A percentile compares a stretch with the other conserved stretches of the same genome.
These are phyloP conservation scores for Stenotaenia linearis DNA, from an alignment of 2,888 invertebrate species.

Conservation along the genomic window DNA sequence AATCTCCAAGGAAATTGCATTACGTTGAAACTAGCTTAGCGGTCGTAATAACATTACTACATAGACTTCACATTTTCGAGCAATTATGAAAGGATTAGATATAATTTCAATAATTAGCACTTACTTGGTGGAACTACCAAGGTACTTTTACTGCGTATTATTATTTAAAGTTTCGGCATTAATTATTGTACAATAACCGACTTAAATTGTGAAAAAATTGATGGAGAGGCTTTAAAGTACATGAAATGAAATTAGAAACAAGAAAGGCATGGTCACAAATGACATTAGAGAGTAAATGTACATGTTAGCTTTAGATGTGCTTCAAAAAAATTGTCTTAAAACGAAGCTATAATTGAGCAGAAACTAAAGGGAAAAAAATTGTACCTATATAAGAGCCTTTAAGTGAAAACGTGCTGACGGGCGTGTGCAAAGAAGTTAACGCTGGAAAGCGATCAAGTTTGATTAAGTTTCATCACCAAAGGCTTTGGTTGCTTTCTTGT, in stretches of 20 bases:
- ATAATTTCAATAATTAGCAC: not conserved
- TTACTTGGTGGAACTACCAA: not conserved
- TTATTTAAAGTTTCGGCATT: not conserved
- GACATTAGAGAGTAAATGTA: not conserved
- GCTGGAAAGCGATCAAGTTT: not conserved
- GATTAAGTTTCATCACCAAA: conserved; percentile 12
- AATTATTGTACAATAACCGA: not conserved
- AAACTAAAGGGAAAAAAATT: not conserved
- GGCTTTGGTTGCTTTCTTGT: not conserved
- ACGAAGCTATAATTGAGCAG: not conserved
- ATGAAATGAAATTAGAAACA: not conserved
- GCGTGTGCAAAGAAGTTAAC: not conserved
- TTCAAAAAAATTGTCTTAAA: not conserved
- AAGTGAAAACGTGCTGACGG: not conserved
- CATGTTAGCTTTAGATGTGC: not conserved
- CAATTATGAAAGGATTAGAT: too few species aligned
- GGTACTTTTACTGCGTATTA: not conserved
- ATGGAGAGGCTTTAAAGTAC: not conserved
- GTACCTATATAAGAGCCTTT: not conserved
- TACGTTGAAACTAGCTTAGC: too few species aligned
- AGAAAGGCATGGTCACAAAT: not conserved
- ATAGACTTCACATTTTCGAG: too few species aligned
- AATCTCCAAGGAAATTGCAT: too few species aligned
- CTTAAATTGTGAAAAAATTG: not conserved
- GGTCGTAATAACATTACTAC: too few species aligned